Evolutionary conservation across 2,888 invertebrate species (phyloP), one percentile per base, ranked within the genome.

Genomic region (Tribolium freemani): DNA sequence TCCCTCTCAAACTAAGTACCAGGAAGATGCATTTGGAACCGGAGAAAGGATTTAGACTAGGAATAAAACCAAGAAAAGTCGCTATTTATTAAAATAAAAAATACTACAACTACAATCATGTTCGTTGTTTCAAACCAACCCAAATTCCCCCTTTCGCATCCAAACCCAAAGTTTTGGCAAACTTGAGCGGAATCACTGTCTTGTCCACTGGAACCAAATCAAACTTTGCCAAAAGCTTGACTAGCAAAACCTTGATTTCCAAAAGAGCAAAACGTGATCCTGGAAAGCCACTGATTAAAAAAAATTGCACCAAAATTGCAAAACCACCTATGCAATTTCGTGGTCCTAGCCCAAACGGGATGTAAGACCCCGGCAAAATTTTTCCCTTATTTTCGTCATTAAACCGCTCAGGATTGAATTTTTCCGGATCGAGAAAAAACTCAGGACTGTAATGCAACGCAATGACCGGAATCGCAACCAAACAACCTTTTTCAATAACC

Each of bases 361-460:
- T 75, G 76, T 87, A 90, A 58, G 88, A 80, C 79, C 88, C 88
- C 0, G 88, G 86, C 63, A 86, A 80, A 46, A 89, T 86, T 0
- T 86, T 86, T 0, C 83, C 81, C 73, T 84, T 86, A 57, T 85
- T 85, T 78, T 83, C 66, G n/a, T 77, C 78, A 31, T 70, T 79
- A 68, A 82, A 82, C 31, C 82, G 0, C 70, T 89, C 89, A 0
- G 89, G 89, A 26, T 84, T 85, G 76, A 89, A 89, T 45, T 85
- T 83, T 1, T 88, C 81, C 0, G 90, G 90, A 20, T 90, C 87
- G 0, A 89, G 88, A 75, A 88, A 91, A 74, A 87, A 85, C 6
- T 89, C 84, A 0, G 88, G 86, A 78, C 90, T 90, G 83, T 87
- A 88, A 68, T 90, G 90, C 3, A 90, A 81, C 0, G 88, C 89